phyloP scores from a whole-genome alignment of 2,888 invertebrate species.

The Balanococcus diminutus region DNA sequence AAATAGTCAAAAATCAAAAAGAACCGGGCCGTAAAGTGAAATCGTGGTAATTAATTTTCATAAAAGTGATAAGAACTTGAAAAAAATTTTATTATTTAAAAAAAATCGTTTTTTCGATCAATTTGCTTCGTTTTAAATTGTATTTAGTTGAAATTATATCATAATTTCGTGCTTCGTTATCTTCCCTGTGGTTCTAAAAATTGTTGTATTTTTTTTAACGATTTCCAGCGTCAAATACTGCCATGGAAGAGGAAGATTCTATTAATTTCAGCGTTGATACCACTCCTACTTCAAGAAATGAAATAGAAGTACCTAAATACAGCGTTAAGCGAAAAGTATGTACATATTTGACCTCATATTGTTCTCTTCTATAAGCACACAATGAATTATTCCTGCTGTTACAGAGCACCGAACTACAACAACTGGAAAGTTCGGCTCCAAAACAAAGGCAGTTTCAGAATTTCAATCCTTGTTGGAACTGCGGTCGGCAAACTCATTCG shows the following conservation, averaged over 20 bases:
- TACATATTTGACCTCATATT: not conserved
- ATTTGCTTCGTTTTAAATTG: no score
- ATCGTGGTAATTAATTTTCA: no score
- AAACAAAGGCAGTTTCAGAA: not conserved
- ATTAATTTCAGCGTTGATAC: constrained; percentile 4
- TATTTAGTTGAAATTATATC: not conserved
- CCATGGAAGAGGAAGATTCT: not conserved
- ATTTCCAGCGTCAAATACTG: not conserved
- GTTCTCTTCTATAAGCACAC: not conserved
- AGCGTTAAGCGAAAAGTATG: constrained; percentile 25
- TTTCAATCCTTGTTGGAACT: constrained; percentile 47
- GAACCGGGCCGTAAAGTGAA: no score
- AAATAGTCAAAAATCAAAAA: no score
- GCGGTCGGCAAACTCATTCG: constrained; percentile 34
- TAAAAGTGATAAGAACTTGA: no score
- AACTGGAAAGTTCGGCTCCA: constrained; percentile 27
- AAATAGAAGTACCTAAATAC: constrained; percentile 20
- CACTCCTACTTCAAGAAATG: not conserved
- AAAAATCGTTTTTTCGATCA: no score
- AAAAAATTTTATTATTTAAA: no score
- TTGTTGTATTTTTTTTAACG: not conserved
- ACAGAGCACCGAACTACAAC: constrained; percentile 33
- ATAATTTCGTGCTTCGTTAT: not conserved
- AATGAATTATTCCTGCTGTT: not conserved
- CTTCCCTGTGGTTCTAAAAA: not conserved